Percentiles rank a stretch among this genome's conserved stretches.
phyloP scores from a whole-genome alignment of 92 coral and sea anemone species.

The Palythoa grandis region DNA sequence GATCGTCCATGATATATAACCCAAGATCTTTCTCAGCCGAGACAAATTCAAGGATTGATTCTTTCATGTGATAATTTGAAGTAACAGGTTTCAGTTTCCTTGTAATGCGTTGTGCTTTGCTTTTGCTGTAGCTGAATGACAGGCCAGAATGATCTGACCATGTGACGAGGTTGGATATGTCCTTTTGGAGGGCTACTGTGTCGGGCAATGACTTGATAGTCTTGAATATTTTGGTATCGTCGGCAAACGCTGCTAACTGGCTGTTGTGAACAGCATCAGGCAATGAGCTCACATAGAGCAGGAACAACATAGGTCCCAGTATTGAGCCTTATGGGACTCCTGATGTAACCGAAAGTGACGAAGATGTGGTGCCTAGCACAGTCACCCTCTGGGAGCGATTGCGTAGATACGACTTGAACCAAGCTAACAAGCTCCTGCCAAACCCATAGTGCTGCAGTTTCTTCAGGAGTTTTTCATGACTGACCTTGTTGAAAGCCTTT shows the following conservation, averaged over 20 bases:
- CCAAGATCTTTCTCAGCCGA: no score
- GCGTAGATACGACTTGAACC: conserved; percentile 57
- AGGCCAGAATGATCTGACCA: conserved; percentile 55
- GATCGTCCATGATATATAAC: no score
- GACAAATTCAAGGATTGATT: background rate
- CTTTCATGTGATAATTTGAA: conserved; percentile 32
- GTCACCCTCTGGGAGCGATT: conserved; percentile 50
- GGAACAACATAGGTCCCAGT: conserved; percentile 59
- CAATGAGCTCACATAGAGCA: conserved; percentile 50
- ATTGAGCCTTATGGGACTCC: conserved; percentile 69
- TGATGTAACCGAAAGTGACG: background rate
- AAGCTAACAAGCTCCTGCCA: background rate
- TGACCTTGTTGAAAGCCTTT: no score
- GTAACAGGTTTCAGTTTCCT: conserved; percentile 35
- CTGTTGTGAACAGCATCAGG: conserved; percentile 47
- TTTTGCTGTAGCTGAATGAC: conserved; percentile 36
- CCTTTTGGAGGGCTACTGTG: conserved; percentile 37
- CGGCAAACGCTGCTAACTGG: conserved; percentile 51
- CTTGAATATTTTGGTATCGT: conserved; percentile 40
- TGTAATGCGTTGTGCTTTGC: conserved; percentile 52
- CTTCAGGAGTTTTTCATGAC: no score
- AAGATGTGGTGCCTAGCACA: conserved; percentile 51
- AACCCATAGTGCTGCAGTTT: no score
- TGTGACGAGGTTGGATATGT: background rate
- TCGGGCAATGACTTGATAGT: conserved; percentile 38